Percentiles rank a stretch among this genome's conserved stretches.
Evolutionary conservation across 1,140 invertebrate genomes (phyloP).

Genomic region (Drosophila sucinea): DNA sequence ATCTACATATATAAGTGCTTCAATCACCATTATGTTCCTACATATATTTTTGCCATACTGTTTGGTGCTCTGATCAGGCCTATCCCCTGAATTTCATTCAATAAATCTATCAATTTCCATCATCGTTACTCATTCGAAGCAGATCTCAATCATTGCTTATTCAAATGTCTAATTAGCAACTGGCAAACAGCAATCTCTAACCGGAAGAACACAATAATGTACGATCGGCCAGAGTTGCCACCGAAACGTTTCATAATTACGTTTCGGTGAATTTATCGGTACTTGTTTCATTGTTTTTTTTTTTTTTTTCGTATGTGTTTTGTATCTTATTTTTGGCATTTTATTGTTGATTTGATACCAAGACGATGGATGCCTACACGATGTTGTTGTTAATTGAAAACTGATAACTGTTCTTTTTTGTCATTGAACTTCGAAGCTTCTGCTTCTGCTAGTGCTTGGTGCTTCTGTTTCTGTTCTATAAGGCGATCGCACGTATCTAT

Average conservation of each 20-base stretch:
- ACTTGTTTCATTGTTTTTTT: conserved; percentile 13
- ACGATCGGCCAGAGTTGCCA: conserved; percentile 2
- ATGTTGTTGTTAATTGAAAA: conserved; percentile 80
- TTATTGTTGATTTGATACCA: neutral
- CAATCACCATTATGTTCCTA: neutral
- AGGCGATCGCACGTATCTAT: conserved; percentile 19
- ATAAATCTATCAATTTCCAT: conserved; percentile 2
- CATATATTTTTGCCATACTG: too few relatives aligned
- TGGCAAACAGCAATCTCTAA: conserved; percentile 12
- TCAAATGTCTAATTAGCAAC: conserved; percentile 7
- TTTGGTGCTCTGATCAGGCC: neutral
- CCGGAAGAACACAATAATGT: neutral
- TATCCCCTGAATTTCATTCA: conserved; percentile 8
- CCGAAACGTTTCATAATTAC: neutral
- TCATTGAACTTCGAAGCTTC: conserved; percentile 46
- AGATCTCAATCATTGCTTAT: neutral
- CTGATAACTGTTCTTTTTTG: conserved; percentile 65
- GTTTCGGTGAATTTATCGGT: conserved; percentile 26
- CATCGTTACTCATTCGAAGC: conserved; percentile 8
- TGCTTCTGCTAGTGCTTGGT: conserved; percentile 40
- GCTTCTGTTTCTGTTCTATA: conserved; percentile 55
- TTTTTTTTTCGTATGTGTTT: neutral
- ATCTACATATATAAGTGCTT: too few relatives aligned
- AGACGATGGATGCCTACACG: conserved; percentile 41
- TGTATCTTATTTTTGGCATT: conserved; percentile 53